Evolutionary conservation across 2,797 vertebrate species (phyloP).

Genomic region (Dermochelys coriacea): DNA sequence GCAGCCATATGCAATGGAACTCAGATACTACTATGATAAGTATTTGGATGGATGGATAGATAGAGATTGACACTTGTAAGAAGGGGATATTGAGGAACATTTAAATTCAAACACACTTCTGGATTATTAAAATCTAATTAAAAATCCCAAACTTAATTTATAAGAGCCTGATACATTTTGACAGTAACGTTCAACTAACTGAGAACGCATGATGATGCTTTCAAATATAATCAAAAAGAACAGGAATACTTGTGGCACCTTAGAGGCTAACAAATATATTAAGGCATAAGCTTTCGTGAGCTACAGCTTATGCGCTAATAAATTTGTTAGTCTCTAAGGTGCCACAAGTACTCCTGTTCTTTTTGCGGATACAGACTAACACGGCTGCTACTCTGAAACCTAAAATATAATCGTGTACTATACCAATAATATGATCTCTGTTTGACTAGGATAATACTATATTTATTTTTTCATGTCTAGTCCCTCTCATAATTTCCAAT

Average conservation of each 20-base stretch:
- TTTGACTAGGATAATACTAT: neutral
- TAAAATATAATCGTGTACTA: neutral
- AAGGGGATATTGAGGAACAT: neutral
- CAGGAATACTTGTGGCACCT: too few relatives aligned
- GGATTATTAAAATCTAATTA: neutral
- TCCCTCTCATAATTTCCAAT: neutral
- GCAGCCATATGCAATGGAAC: neutral
- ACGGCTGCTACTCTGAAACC: too few relatives aligned
- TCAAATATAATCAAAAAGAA: neutral
- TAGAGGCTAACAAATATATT: too few relatives aligned
- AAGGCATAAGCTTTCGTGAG: too few relatives aligned
- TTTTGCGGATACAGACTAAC: too few relatives aligned
- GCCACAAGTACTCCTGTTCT: too few relatives aligned
- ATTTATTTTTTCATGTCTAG: neutral
- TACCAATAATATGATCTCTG: neutral
- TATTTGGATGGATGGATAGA: neutral
- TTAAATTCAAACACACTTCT: neutral
- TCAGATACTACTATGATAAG: neutral
- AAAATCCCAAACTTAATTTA: neutral
- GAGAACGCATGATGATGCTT: neutral
- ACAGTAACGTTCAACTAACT: neutral
- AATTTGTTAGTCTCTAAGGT: too few relatives aligned
- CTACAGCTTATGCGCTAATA: too few relatives aligned
- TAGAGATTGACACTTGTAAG: neutral
- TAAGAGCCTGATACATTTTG: neutral